Base-by-base conservation (phyloP, 2,888 invertebrate species). In the Brenthis ino region DNA sequence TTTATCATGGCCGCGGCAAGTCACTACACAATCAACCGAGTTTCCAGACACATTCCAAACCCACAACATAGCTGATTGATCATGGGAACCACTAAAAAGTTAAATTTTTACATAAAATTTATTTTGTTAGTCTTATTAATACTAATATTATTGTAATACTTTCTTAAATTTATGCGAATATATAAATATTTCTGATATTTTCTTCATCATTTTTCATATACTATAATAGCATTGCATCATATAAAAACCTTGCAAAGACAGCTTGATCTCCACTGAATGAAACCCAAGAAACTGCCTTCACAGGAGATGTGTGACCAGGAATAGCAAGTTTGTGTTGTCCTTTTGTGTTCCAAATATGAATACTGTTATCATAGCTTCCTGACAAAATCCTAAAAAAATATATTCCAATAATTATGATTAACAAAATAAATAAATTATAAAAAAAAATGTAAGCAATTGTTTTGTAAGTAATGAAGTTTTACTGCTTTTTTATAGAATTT, bases 341-440 rank as follows among this genome's bases (percentile, higher is more conserved):
- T 85, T 96, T 96, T 4, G 94, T 94, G 13, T 96, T 96, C 98
- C 98, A 99, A 71, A 99, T 94, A 79, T 98, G 97, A 55, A 99
- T 89, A 65, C 98, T 97, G 84, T 97, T 97, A 85, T 99, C 99
- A 88, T 99, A 99, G 85, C 98, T 97, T 28, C 99, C 99, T 64
- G 97, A 96, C 57, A 99, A 85, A 72, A 99, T 96, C 96, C 97
- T 97, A 79, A 48, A 91, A 89, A 28, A n/a, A n/a, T 28, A 64
- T 47, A 12, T 13, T 43, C 11, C 11, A 43, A 43, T 43, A 43
- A 43, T 43, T 2, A 43, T 11, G 2, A 43, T 11, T 43, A 43
- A 8, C 37, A 43, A 11, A 43, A n/a, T n/a, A n/a, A n/a, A n/a
- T n/a, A n/a, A n/a, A 2, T 37, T 6, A 11, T 43, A 43, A 8